These are phyloP conservation scores for Indri indri DNA, from an alignment of 2,113 vertebrate species.

Conservation along the genomic window DNA sequence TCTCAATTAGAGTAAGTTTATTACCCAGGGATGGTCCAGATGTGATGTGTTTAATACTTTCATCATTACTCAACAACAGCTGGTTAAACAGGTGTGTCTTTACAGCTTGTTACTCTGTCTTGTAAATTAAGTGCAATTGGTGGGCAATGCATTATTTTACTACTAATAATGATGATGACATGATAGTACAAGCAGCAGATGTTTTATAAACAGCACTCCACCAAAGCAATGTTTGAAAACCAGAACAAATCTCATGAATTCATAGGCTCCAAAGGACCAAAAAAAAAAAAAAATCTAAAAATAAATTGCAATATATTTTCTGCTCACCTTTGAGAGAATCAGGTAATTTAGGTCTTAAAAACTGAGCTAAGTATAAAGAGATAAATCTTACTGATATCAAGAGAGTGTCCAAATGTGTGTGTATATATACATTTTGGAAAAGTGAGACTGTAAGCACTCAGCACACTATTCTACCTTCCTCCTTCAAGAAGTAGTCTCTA, in stretches of 20 bases:
- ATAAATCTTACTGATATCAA: not conserved
- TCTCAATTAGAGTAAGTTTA: not conserved
- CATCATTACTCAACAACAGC: slow-evolving; percentile 15
- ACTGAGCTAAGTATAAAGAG: not conserved
- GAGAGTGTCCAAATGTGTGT: not conserved
- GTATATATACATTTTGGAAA: not conserved
- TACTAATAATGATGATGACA: not conserved
- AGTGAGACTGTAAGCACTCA: not conserved
- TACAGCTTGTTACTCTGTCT: not conserved
- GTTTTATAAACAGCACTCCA: not conserved
- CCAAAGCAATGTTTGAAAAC: not conserved
- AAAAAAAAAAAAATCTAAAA: not conserved
- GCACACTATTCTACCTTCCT: not conserved
- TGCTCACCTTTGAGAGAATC: not conserved
- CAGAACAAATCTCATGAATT: not conserved
- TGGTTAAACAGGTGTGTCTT: slow-evolving; percentile 20
- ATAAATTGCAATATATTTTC: not conserved
- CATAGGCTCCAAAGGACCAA: not conserved
- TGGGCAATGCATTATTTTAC: not conserved
- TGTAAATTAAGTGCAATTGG: not conserved
- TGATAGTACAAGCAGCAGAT: not conserved
- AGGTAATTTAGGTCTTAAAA: not conserved
- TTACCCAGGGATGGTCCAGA: not conserved
- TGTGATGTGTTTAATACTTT: slow-evolving; percentile 2
- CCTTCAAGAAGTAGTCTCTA: not conserved